These are phyloP conservation scores for Gulo gulo DNA, from an alignment of 2,113 vertebrate genomes.

Conservation along the genomic window DNA sequence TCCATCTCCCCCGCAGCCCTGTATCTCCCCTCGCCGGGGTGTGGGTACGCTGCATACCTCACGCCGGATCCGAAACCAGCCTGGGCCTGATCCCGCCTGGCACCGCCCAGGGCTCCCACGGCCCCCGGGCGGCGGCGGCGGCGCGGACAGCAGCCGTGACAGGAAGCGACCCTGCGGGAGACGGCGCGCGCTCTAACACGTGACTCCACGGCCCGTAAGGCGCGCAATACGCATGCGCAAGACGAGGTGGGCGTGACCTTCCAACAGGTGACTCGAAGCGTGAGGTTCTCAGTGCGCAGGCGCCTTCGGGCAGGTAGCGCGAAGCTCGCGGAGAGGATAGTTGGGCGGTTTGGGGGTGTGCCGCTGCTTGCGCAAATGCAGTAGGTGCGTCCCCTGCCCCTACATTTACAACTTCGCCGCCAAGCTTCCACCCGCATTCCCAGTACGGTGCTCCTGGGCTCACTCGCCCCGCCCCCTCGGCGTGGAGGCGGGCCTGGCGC, in stretches of 20 bases:
- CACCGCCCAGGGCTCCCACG: not conserved
- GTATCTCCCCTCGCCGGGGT: not conserved
- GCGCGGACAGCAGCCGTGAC: not conserved
- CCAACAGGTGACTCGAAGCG: conserved; percentile 37
- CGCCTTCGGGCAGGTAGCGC: not conserved
- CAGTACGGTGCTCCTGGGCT: not conserved
- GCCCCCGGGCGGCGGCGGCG: not conserved
- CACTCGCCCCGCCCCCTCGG: accelerated
- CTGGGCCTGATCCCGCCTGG: not conserved
- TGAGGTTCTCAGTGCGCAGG: conserved; percentile 15
- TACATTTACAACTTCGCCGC: accelerated
- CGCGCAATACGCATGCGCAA: conserved; percentile 48
- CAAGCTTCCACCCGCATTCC: too few relatives aligned
- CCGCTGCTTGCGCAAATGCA: accelerated
- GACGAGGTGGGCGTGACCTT: not conserved
- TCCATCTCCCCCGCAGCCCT: conserved; percentile 6
- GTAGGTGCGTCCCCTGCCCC: accelerated
- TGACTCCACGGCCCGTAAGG: not conserved
- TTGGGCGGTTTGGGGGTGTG: accelerated
- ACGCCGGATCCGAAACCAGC: conserved; percentile 1
- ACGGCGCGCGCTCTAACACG: conserved; percentile 7
- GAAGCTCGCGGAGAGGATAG: accelerated
- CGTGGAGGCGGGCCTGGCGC: too few relatives aligned
- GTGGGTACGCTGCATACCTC: conserved; percentile 58
- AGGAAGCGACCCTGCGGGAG: conserved; percentile 48